Evolutionary conservation across 2,797 vertebrate species (phyloP).

Genomic region (Acrocephalus scirpaceus): DNA sequence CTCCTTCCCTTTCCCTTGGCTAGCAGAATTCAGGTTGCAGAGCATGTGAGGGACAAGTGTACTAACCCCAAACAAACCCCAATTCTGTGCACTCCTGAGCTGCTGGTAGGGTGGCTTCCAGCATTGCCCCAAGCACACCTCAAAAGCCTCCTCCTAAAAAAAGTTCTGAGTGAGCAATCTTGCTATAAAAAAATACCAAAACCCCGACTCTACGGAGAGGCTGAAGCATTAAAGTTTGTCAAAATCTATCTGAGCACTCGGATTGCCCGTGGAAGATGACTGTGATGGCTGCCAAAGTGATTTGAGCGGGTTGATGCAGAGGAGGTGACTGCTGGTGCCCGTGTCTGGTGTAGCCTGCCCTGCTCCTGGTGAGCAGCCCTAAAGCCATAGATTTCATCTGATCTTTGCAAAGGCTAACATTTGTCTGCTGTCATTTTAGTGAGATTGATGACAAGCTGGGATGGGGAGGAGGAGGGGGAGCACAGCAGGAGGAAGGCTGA

Average conservation of each 20-base stretch:
- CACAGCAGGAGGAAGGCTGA: slow-evolving; percentile 63
- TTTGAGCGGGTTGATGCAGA: slow-evolving; percentile 63
- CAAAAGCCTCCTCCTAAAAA: not conserved
- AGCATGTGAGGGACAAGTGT: slow-evolving; percentile 17
- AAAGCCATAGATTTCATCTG: slow-evolving; percentile 96
- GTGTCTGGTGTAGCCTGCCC: slow-evolving; percentile 72
- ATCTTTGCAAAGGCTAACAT: slow-evolving; percentile 99
- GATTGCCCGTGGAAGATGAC: slow-evolving; percentile 57
- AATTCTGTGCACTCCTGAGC: not conserved
- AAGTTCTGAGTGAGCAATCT: slow-evolving; percentile 3
- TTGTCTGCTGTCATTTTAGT: slow-evolving; percentile 98
- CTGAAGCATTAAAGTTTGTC: slow-evolving; percentile 76
- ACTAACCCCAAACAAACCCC: not conserved
- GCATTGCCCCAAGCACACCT: rapidly evolving
- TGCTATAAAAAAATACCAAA: not conserved
- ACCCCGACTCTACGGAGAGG: not conserved
- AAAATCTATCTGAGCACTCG: slow-evolving; percentile 78
- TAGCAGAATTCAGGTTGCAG: slow-evolving; percentile 12
- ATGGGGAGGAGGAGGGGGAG: slow-evolving; percentile 71
- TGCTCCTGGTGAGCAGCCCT: slow-evolving; percentile 86
- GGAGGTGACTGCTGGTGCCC: slow-evolving; percentile 77
- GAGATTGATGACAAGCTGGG: slow-evolving; percentile 96
- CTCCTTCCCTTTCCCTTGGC: not conserved
- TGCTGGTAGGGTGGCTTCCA: not conserved
- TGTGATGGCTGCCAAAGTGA: slow-evolving; percentile 74